Evolutionary conservation across 2,888 invertebrate genomes (phyloP), one percentile per base, ranked within the genome.

Genomic region (Hyposoter didymator): DNA sequence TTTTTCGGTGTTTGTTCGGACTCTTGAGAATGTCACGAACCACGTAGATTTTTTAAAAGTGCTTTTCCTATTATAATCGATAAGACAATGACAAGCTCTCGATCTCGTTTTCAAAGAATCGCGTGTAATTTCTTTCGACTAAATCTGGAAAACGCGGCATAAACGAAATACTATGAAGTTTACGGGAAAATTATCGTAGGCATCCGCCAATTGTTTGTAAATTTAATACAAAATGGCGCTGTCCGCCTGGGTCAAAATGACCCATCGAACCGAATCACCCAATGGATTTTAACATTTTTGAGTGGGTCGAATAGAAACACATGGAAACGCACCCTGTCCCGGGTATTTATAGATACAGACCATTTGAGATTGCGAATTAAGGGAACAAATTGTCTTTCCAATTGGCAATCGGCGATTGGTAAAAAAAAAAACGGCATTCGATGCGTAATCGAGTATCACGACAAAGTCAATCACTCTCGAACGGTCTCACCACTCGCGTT

Each of bases 331-430:
- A 64, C 17, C 17, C 62, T 22, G n/a, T 32, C 17, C 45, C 22
- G 35, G 19, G 28, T 17, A 47, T 47, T n/a, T 2, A 45, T 39
- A 49, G 5, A 14, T n/a, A 45, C 62, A 39, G 55, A 72, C 82
- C 64, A 81, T 78, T 80, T 64, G 52, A 80, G 80, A 85, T 83
- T 85, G 85, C 67, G 72, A 83, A 85, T 84, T 83, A 84, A 76
- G 52, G 52, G 52, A 67, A 78, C 22, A 82, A 88, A 92, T 92
- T 90, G 90, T 87, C 79, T 82, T 64, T 85, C 82, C 89, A 89
- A 93, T 93, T 93, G 92, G 89, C 92, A 92, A 93, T 92, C 90
- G 91, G 88, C 89, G 89, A 89, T 84, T n/a, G 39, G 43, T 85
- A 14, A 14, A 14, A 59, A 89, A 89, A 90, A 89, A 90, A 91